Evolutionary conservation across 2,797 vertebrate genomes (phyloP), one percentile per base, ranked within the genome.

Genomic region (Chelonia mydas): DNA sequence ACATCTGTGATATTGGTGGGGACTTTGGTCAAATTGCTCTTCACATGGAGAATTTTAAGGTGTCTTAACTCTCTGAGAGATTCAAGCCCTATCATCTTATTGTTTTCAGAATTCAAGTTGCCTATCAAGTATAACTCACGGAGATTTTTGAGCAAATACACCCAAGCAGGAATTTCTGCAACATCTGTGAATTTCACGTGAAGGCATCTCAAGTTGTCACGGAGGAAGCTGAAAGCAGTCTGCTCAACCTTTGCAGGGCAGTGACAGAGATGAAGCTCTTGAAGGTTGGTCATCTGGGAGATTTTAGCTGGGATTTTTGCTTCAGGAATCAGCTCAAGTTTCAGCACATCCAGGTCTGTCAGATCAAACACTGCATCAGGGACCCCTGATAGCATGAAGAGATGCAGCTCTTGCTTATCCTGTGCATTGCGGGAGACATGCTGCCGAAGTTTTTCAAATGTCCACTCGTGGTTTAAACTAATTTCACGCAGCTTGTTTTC

Each of bases 141-240:
- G 84, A 99, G 98, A 95, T 98, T 99, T 98, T 99, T 99, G 95
- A 99, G 98, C 98, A 99, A 95, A 96, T 99, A 99, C 11, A 99
- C 99, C 99, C 99, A 99, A 74, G 99, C 99, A 33, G 99, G 99
- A 93, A 99, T 99, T 98, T 99, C 99, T 65, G 99, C 99, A 37
- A 99, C 99, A 21, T 99, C 99, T 3, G 99, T 99, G 98, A 99
- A 99, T 97, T 99, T 99, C 95, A 99, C 99, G 37, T 99, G 99
- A 99, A 99, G 99, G 99, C 99, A 99, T 98, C 99, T 98, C 96
- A 99, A 98, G 98, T 99, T 99, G 97, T 99, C 99, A 4, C 99
- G 99, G 50, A 99, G 99, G 90, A 99, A 99, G 98, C 99, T 99
- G 96, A 99, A 99, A 87, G 99, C 99, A 12, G 99, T 99, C 97